Evolutionary conservation across 1,140 invertebrate genomes (phyloP).

Genomic region (Drosophila ironensis): DNA sequence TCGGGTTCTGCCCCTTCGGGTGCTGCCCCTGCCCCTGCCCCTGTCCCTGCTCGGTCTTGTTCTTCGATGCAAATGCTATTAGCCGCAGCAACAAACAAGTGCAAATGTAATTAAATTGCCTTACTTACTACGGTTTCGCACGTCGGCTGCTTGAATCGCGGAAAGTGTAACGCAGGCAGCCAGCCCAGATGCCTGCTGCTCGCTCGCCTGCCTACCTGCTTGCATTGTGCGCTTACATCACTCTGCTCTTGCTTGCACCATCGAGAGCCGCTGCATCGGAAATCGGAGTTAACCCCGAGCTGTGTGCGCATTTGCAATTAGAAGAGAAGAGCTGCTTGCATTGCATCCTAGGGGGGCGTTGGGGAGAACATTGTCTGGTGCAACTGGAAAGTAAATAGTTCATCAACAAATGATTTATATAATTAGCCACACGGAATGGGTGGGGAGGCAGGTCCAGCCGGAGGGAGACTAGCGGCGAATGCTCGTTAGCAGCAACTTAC

Average conservation of each 20-base stretch:
- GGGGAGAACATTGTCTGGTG: constrained; percentile 22
- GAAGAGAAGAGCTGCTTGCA: constrained; percentile 12
- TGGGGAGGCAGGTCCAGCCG: not conserved
- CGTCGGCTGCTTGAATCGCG: constrained; percentile 33
- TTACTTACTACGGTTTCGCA: constrained; percentile 75
- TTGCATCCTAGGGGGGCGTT: constrained; percentile 6
- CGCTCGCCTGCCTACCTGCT: not conserved
- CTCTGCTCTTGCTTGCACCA: constrained; percentile 43
- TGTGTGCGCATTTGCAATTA: constrained; percentile 17
- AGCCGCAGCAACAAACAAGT: constrained; percentile 53
- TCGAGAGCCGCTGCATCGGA: constrained; percentile 9
- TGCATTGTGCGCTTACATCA: constrained; percentile 39
- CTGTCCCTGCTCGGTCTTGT: not conserved
- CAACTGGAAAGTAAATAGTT: constrained; percentile 67
- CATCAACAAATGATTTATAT: constrained; percentile 64
- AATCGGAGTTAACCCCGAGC: constrained; percentile 9
- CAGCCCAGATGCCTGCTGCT: constrained; percentile 23
- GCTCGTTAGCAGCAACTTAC: too few relatives aligned
- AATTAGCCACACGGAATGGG: constrained; percentile 49
- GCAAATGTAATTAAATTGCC: constrained; percentile 76
- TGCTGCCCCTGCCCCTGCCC: too few relatives aligned
- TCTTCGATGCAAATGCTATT: constrained; percentile 57
- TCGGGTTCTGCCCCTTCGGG: not conserved
- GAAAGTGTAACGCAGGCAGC: constrained; percentile 50
- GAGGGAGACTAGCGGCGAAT: constrained; percentile 3